Evolutionary conservation across 2,113 vertebrate genomes (phyloP).

Genomic region (Scopus umbretta): DNA sequence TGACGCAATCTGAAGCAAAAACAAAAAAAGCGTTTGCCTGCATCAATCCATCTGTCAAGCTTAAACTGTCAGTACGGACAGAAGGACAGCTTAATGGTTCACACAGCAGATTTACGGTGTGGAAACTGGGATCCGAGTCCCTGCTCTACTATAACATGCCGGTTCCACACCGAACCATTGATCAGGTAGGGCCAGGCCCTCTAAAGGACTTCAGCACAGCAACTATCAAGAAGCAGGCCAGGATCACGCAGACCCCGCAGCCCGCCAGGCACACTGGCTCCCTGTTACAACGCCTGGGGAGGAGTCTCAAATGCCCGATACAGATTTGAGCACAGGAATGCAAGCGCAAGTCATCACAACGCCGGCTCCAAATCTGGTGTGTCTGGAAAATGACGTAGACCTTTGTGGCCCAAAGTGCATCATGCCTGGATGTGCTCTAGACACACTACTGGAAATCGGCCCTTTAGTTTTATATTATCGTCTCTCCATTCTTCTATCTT

Average conservation of each 20-base stretch:
- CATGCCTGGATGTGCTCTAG: fast-evolving
- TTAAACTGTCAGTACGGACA: background rate
- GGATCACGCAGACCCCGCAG: background rate
- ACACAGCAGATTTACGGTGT: fast-evolving
- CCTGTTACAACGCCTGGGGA: fast-evolving
- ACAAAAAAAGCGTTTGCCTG: background rate
- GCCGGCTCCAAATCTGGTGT: background rate
- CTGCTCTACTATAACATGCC: background rate
- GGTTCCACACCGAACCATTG: background rate
- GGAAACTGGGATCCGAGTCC: background rate
- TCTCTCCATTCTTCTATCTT: background rate
- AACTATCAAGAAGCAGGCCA: background rate
- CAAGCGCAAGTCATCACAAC: background rate
- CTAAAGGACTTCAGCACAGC: background rate
- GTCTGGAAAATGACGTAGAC: background rate
- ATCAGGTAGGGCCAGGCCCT: background rate
- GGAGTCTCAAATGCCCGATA: background rate
- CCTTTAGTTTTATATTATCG: background rate
- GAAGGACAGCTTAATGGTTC: background rate
- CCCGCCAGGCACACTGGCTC: background rate
- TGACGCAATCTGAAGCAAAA: conserved; percentile 78
- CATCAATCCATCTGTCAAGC: background rate
- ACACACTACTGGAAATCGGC: background rate
- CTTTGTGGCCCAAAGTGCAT: background rate
- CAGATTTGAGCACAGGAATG: background rate